Percentiles rank a stretch among this genome's conserved stretches.
Conservation (phyloP, 2,888 invertebrate species). For the Mythimna lalbum region DNA sequence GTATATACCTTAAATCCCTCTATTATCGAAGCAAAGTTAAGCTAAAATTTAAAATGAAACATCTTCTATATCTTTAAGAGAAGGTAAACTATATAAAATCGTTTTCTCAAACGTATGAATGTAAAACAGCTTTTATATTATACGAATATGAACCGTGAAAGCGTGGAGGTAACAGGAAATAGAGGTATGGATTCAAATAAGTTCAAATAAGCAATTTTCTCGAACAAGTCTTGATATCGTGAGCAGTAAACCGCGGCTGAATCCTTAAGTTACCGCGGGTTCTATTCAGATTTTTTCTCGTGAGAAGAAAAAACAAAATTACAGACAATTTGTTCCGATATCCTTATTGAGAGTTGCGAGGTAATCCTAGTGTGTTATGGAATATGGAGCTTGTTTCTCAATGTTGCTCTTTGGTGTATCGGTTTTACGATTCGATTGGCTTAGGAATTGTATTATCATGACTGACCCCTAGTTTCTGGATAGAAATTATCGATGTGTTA, state of each 20-base stretch:
- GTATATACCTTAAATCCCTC: too few relatives aligned
- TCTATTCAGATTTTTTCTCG: slow-evolving; percentile 80
- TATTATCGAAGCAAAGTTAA: too few relatives aligned
- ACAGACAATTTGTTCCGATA: slow-evolving; percentile 87
- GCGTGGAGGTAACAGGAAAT: slow-evolving; percentile 68
- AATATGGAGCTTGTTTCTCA: slow-evolving; percentile 50
- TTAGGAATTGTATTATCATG: slow-evolving; percentile 5
- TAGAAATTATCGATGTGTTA: background rate
- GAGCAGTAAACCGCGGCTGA: slow-evolving; percentile 80
- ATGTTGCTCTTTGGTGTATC: slow-evolving; percentile 27
- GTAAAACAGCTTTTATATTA: slow-evolving; percentile 54
- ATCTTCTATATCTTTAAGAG: background rate
- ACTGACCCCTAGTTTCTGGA: background rate
- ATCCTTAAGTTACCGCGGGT: slow-evolving; percentile 68
- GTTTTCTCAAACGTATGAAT: slow-evolving; percentile 33
- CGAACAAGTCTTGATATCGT: slow-evolving; percentile 75
- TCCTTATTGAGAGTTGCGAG: slow-evolving; percentile 85
- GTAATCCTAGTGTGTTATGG: slow-evolving; percentile 81
- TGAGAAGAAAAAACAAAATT: slow-evolving; percentile 89
- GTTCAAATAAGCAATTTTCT: slow-evolving; percentile 86
- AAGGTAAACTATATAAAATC: slow-evolving; percentile 40
- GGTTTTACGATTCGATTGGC: slow-evolving; percentile 29
- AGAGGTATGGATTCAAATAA: slow-evolving; percentile 79
- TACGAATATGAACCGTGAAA: slow-evolving; percentile 72
- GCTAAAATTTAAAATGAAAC: slow-evolving; percentile 12